Evolutionary conservation across 2,797 vertebrate species (phyloP).

Genomic region (Sus cebifrons): DNA sequence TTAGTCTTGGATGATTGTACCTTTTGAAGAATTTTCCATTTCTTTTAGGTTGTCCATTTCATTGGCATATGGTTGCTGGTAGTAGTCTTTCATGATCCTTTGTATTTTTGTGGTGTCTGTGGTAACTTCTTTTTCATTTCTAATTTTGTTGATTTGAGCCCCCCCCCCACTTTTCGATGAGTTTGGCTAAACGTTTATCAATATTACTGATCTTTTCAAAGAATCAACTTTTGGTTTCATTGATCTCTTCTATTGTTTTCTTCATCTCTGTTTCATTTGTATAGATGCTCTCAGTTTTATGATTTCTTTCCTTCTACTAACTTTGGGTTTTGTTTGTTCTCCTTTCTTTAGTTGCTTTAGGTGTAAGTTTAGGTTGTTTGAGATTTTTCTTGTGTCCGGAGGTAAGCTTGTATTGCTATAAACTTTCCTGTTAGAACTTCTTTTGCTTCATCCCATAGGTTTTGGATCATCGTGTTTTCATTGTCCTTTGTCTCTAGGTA

Average conservation of each 20-base stretch:
- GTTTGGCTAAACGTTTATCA: too few species aligned
- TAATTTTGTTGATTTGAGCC: too few species aligned
- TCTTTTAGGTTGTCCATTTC: background rate
- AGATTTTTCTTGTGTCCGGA: background rate
- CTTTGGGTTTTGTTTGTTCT: background rate
- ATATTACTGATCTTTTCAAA: background rate
- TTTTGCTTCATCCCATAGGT: background rate
- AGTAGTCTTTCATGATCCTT: background rate
- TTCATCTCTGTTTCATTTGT: background rate
- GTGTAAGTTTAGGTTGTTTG: background rate
- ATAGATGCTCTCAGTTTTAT: background rate
- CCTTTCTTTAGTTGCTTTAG: background rate
- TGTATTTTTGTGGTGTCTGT: background rate
- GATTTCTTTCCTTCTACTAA: background rate
- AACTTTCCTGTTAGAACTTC: background rate
- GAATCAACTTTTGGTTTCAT: background rate
- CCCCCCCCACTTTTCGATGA: too few species aligned
- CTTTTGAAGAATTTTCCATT: background rate
- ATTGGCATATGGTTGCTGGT: background rate
- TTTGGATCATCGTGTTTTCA: background rate
- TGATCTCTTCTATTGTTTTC: background rate
- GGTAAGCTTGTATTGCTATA: background rate
- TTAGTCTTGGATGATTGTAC: background rate
- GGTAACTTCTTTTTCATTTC: too few species aligned
- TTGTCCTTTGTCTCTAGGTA: background rate